Evolutionary conservation across 2,797 vertebrate genomes (phyloP), one percentile per base, ranked within the genome.

Genomic region (Lepilemur septentrionalis): DNA sequence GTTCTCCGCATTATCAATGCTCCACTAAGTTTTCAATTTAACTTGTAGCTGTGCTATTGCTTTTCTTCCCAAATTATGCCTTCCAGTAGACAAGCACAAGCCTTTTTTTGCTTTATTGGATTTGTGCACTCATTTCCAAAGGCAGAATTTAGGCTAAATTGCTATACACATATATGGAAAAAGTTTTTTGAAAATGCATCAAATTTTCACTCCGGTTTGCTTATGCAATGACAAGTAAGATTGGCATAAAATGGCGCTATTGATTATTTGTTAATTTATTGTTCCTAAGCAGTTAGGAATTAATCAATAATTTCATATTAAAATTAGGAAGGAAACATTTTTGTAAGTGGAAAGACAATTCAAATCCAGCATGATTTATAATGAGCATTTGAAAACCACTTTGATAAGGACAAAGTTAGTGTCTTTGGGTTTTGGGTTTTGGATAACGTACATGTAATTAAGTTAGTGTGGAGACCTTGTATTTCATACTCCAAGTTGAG

Each of bases 1-100:
- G 41, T 75, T 88, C 50, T 88, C 4, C 55, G n/a, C 48, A 93
- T 97, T 93, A 82, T 92, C 84, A 88, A 41, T 89, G 95, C 85
- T 95, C 38, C 82, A 97, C 94, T 82, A 93, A 80, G 50, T 96
- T 97, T 97, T 94, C 91, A 79, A 80, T 95, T 96, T 97, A 90
- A 93, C 80, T 97, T 94, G 84, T 72, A 87, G 81, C 84, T 85
- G 10, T 75, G 81, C 55, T 95, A n/a, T 91, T 87, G 78, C 81
- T 94, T 94, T 93, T 91, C 55, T 69, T 72, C 10, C 73, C 59
- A 94, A 96, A 95, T 97, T 67, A 87, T 91, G 63, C 67, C 67
- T 95, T 92, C 48, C 73, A 79, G 52, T 70, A 94, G 92, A 89
- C 9, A 94, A 85, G 55, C 84, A 85, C 88, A 86, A 46, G 43